phyloP scores from a whole-genome alignment of 2,888 invertebrate genomes.

The Harpagoxenus sublaevis region DNA sequence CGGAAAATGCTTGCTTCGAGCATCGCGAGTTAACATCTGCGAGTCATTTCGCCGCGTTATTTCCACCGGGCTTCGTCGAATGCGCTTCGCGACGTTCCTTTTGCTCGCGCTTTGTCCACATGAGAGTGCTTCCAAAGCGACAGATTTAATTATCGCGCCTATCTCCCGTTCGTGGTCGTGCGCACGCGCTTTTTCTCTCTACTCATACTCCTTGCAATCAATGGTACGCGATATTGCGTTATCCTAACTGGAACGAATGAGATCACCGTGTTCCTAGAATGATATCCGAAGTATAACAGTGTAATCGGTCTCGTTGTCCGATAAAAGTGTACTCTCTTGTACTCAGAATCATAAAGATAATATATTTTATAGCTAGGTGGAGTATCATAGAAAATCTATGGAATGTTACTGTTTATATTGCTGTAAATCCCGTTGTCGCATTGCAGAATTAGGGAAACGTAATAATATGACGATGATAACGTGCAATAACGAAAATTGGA shows the following conservation, averaged over 20 bases:
- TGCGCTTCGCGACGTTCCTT: conserved; percentile 37
- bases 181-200: conserved; percentile 32
- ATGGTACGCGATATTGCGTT: conserved; percentile 26
- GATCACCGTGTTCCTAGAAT: conserved; percentile 38
- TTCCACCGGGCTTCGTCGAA: conserved; percentile 70
- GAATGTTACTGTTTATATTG: not conserved
- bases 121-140: conserved; percentile 40
- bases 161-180: conserved; percentile 8
- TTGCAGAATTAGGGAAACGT: not conserved
- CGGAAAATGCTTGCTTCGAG: conserved; percentile 62
- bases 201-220: conserved; percentile 10
- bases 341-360: conserved; percentile 5
- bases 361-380: not conserved
- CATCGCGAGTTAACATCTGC: conserved; percentile 67
- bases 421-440: not conserved
- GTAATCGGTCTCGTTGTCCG: not conserved
- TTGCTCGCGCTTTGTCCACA: conserved; percentile 50
- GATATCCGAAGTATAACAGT: conserved; percentile 4
- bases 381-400: not conserved
- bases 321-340: not conserved
- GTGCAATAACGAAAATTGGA: not conserved
- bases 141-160: conserved; percentile 67
- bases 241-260: conserved; percentile 21
- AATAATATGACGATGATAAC: not conserved
- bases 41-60: conserved; percentile 72